A percentile compares a stretch with the other conserved stretches of the same genome.
phyloP scores from a whole-genome alignment of 2,797 vertebrate species.

The Masticophis lateralis region DNA sequence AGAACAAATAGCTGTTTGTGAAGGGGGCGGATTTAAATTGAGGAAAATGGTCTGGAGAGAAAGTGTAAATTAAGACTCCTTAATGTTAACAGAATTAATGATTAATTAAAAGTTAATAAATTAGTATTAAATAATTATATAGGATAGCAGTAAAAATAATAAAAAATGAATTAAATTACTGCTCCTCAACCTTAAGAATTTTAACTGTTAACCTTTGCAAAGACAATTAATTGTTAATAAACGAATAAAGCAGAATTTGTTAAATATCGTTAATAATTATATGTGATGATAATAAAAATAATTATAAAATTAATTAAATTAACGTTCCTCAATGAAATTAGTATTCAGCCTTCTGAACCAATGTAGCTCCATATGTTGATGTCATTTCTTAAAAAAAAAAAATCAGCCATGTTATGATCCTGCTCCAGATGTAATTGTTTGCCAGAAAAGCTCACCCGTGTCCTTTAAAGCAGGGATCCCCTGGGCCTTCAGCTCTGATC shows the following conservation, averaged over 20 bases:
- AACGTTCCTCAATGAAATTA: background rate
- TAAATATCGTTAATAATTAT: background rate
- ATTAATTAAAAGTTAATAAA: background rate
- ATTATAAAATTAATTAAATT: background rate
- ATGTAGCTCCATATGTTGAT: background rate
- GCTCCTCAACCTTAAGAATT: background rate
- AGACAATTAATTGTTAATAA: background rate
- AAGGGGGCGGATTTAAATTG: background rate
- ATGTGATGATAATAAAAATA: background rate
- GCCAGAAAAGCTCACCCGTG: background rate
- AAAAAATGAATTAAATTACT: background rate
- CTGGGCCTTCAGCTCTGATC: slow-evolving; percentile 6
- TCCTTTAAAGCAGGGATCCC: background rate
- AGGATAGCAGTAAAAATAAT: background rate
- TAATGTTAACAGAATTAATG: background rate
- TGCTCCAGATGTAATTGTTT: background rate
- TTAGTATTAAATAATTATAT: background rate
- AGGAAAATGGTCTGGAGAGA: background rate
- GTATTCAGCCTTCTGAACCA: background rate
- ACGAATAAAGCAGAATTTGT: background rate
- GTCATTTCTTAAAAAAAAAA: background rate
- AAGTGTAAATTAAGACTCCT: background rate
- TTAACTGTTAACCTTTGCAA: background rate
- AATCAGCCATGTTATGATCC: background rate
- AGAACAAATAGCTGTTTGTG: background rate